Evolutionary conservation across 2,113 vertebrate genomes (phyloP).

Genomic region (Casuarius casuarius): DNA sequence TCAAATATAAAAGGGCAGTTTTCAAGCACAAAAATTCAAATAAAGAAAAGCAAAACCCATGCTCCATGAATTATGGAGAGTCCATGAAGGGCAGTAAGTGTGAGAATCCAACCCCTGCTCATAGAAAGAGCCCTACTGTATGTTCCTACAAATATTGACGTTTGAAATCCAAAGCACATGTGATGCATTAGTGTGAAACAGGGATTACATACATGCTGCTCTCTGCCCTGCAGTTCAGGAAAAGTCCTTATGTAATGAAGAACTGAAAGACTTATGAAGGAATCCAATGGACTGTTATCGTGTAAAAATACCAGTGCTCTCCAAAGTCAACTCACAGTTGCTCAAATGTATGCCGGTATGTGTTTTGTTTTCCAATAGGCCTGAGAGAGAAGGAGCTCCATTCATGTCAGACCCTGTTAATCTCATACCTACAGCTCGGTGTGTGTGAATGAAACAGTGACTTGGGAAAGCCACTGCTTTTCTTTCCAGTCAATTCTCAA

Average conservation of each 20-base stretch:
- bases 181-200: conserved; percentile 72
- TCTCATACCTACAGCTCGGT: conserved; percentile 57
- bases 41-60: conserved; percentile 36
- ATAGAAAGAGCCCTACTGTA: conserved; percentile 64
- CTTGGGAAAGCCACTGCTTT: conserved; percentile 66
- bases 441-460: conserved; percentile 66
- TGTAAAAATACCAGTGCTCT: conserved; percentile 69
- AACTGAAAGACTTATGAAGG: conserved; percentile 72
- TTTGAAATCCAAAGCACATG: conserved; percentile 74
- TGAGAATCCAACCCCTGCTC: conserved; percentile 43
- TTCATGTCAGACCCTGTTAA: conserved; percentile 68
- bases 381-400: conserved; percentile 69
- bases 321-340: conserved; percentile 73
- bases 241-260: conserved; percentile 73
- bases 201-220: conserved; percentile 70
- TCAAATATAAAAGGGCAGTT: conserved; percentile 36
- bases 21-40: conserved; percentile 29
- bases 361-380: conserved; percentile 72
- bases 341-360: conserved; percentile 60
- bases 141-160: conserved; percentile 70
- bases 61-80: conserved; percentile 59
- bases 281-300: conserved; percentile 72
- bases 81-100: conserved; percentile 35
- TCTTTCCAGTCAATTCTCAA: conserved; percentile 72
- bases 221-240: conserved; percentile 60